These are phyloP conservation scores for Exocentrus adspersus DNA, from an alignment of 2,888 invertebrate genomes.

Conservation along the genomic window DNA sequence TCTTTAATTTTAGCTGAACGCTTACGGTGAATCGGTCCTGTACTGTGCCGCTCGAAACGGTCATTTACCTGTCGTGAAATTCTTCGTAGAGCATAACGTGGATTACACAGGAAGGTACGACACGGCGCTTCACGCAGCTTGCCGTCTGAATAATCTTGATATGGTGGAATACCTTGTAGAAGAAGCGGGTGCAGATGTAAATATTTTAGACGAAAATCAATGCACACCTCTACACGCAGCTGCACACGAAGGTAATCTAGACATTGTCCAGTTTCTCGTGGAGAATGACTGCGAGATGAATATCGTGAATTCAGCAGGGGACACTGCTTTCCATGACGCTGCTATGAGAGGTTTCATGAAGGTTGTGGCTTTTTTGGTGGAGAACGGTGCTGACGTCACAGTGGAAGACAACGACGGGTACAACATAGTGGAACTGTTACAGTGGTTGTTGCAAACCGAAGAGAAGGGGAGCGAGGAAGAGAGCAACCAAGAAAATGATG, in stretches of 20 bases:
- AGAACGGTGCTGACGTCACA: neutral
- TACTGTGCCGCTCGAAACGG: neutral
- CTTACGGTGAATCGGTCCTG: neutral
- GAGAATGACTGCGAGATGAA: neutral
- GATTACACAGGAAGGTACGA: no score
- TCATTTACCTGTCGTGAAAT: neutral
- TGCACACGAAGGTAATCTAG: neutral
- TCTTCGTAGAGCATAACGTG: neutral
- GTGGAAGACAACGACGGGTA: neutral
- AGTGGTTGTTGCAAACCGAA: neutral
- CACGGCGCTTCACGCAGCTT: neutral
- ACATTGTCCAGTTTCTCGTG: slow-evolving; percentile 4
- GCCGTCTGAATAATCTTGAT: neutral
- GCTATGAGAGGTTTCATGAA: neutral
- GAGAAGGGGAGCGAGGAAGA: neutral
- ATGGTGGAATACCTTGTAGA: neutral
- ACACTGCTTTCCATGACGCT: neutral
- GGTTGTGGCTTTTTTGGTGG: neutral
- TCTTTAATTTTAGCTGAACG: neutral
- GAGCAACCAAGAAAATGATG: neutral
- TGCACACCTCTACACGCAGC: slow-evolving; percentile 6
- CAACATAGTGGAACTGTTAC: neutral
- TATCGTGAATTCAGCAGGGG: neutral
- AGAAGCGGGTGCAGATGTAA: neutral
- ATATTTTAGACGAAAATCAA: neutral